These are phyloP conservation scores for Liasis olivaceus DNA, from an alignment of 2,797 vertebrate genomes.

Conservation along the genomic window DNA sequence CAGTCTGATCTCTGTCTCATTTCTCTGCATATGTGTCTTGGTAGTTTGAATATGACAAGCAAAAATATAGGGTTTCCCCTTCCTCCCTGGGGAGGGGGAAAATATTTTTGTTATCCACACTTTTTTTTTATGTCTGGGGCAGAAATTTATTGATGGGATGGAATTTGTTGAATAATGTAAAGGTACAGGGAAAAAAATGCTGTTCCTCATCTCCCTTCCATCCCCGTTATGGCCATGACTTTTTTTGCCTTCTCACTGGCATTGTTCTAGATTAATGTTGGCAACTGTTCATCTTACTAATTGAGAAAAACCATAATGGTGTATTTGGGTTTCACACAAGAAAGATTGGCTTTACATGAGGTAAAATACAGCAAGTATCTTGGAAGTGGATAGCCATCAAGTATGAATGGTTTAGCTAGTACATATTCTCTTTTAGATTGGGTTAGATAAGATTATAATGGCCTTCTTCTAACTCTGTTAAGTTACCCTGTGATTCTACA, in stretches of 20 bases:
- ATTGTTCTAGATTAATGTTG: no score
- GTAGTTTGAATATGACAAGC: no score
- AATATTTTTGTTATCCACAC: no score
- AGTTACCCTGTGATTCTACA: background rate
- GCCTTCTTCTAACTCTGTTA: background rate
- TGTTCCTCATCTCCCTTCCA: no score
- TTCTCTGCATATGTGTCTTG: background rate
- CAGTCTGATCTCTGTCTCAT: background rate
- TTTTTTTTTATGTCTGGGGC: no score
- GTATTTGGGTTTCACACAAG: background rate
- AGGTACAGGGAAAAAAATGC: no score
- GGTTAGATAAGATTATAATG: background rate
- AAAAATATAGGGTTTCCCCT: background rate
- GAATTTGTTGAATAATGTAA: no score
- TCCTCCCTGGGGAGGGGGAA: no score
- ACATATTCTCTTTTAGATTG: background rate
- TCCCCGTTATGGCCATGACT: no score
- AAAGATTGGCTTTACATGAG: background rate
- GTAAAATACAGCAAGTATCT: background rate
- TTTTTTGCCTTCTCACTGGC: no score
- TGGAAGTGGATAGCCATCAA: background rate
- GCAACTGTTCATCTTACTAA: background rate
- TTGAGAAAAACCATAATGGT: background rate
- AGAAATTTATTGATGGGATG: no score
- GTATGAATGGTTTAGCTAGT: background rate